phyloP scores from a whole-genome alignment of 1,140 invertebrate genomes.

The Branchinecta lindahli region DNA sequence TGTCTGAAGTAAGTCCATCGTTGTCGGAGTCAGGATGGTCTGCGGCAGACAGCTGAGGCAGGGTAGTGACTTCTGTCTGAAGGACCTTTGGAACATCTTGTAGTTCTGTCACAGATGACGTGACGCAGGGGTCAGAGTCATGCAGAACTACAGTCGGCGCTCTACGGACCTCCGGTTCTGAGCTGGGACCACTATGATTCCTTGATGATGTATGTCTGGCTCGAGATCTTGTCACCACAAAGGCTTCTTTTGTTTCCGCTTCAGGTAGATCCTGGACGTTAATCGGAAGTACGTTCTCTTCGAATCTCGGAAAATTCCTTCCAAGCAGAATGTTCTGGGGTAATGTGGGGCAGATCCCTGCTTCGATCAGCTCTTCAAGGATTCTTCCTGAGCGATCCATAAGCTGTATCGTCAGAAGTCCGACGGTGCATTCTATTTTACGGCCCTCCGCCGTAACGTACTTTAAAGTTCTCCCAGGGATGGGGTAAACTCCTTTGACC shows the following conservation, averaged over 20 bases:
- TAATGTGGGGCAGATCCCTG: slow-evolving; percentile 3
- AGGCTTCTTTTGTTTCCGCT: too few relatives aligned
- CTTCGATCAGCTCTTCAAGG: neutral
- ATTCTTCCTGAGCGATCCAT: neutral
- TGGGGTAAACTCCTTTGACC: slow-evolving; percentile 9
- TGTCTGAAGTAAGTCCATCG: neutral
- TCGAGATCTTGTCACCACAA: neutral
- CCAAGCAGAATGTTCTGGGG: slow-evolving; percentile 4
- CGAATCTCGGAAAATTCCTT: slow-evolving; percentile 5
- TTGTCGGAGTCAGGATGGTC: neutral
- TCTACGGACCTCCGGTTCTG: neutral
- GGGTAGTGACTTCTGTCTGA: neutral
- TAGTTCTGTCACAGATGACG: neutral
- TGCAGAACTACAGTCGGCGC: neutral
- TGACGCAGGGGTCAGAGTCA: slow-evolving; percentile 1
- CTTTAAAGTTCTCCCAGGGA: slow-evolving; percentile 8
- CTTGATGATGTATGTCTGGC: neutral
- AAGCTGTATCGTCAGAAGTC: slow-evolving; percentile 10
- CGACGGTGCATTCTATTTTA: slow-evolving; percentile 8
- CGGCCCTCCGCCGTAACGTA: slow-evolving; percentile 9
- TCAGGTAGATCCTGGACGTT: neutral
- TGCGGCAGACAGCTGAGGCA: slow-evolving; percentile 2
- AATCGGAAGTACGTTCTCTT: slow-evolving; percentile 7
- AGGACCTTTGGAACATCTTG: neutral
- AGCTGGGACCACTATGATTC: slow-evolving; percentile 6